These are phyloP conservation scores for Ataeniobius toweri DNA, from an alignment of 2,797 vertebrate genomes.

Conservation along the genomic window DNA sequence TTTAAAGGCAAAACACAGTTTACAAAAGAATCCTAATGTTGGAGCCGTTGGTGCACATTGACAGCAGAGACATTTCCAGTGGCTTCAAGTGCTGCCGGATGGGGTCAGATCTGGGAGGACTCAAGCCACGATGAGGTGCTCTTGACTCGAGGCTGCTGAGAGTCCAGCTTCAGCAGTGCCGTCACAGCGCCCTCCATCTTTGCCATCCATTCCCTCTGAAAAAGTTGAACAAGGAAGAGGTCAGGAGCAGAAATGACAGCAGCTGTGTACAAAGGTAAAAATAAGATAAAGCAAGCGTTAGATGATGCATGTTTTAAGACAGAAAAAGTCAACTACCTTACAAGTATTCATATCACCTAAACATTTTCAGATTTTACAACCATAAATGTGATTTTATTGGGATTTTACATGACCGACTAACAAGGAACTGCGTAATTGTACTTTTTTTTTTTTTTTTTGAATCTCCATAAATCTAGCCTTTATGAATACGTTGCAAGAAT, in stretches of 20 bases:
- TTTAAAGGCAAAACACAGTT: slow-evolving; percentile 50
- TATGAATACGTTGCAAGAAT: background rate
- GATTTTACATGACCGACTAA: background rate
- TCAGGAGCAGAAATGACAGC: background rate
- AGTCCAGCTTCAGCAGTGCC: slow-evolving; percentile 77
- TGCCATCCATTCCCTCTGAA: slow-evolving; percentile 88
- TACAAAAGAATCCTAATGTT: slow-evolving; percentile 57
- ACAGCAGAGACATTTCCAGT: background rate
- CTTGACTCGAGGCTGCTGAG: slow-evolving; percentile 70
- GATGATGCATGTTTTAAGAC: too few species aligned
- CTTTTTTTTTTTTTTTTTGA: too few species aligned
- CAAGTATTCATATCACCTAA: too few species aligned
- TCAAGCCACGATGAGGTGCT: slow-evolving; percentile 78
- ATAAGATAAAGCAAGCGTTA: background rate
- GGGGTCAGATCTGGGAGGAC: slow-evolving; percentile 85
- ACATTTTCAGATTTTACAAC: background rate
- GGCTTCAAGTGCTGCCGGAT: slow-evolving; percentile 12
- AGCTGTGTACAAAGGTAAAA: background rate
- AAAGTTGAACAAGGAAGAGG: slow-evolving; percentile 16
- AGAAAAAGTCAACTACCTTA: background rate
- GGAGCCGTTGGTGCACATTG: slow-evolving; percentile 17
- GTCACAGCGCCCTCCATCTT: slow-evolving; percentile 84
- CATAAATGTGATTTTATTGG: background rate
- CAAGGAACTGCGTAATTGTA: background rate
- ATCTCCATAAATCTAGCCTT: background rate